Base-by-base conservation (phyloP, 2,113 vertebrate species). In the Dasyornis broadbenti region DNA sequence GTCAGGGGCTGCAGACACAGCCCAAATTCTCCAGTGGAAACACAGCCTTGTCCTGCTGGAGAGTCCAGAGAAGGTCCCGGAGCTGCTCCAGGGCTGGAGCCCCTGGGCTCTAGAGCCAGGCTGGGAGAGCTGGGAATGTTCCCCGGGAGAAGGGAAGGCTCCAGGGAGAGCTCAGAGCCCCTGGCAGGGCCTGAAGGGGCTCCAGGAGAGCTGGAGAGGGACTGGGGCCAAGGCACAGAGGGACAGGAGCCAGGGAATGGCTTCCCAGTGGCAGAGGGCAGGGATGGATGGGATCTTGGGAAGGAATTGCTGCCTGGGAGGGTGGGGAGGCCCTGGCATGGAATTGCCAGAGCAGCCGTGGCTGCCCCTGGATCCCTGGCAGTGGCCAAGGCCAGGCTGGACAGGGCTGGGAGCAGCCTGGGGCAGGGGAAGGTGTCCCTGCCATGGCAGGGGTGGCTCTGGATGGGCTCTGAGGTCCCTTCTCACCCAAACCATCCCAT, bases 31-130 rank as follows among this genome's bases (percentile, higher is more conserved):
- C 40, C n/a, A 5, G 3, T 3, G 40, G 24, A 47, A 21, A n/a
- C 39, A 47, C 2, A 7, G 40, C 49, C 35, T 13, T 49, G 57
- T 35, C n/a, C 40, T 49, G 65, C 49, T 8, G 5, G 14, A 27
- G 27, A 61, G 33, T 0, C 45, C 54, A 69, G 63, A 23, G 50
- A 33, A 37, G 16, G 9, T 18, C 64, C 10, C 0, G 0, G 54
- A 19, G 45, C 18, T 53, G 45, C 72, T 8, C 1, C 45, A 60
- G 72, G 72, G 22, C 63, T 68, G 72, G 53, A 77, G 63, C 31
- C 37, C 61, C 53, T 37, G n/a, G 28, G 65, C 45, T 35, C 68
- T 40, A 60, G 26, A 86, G 1, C 35, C 82, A 14, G 52, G 8
- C 82, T 59, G 52, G 44, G 4, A 57, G 30, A 75, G 24, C 70